These are phyloP conservation scores for Macropodus opercularis DNA, from an alignment of 2,797 vertebrate species.

Conservation along the genomic window DNA sequence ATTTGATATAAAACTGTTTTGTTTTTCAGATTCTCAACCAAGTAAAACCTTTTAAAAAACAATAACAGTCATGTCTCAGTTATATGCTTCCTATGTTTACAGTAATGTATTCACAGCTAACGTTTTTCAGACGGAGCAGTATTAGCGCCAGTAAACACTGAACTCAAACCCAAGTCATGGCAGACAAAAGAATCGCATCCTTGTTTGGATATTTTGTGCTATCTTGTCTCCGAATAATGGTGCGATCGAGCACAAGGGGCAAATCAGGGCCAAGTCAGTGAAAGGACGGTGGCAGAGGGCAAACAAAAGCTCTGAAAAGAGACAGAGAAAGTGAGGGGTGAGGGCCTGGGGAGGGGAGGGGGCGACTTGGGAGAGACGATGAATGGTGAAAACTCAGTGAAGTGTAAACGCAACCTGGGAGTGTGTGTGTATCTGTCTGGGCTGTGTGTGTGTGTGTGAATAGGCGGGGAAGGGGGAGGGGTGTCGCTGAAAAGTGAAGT, in stretches of 20 bases:
- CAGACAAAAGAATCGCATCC: constrained; percentile 65
- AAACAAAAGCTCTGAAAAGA: constrained; percentile 95
- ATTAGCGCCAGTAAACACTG: neutral
- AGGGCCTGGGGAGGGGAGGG: constrained; percentile 33
- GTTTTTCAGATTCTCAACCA: no score
- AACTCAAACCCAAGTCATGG: constrained; percentile 24
- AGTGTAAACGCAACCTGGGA: constrained; percentile 94
- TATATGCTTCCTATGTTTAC: neutral
- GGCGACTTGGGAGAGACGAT: constrained; percentile 87
- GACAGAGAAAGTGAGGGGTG: constrained; percentile 75
- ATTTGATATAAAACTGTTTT: no score
- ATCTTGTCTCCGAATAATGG: constrained; percentile 76
- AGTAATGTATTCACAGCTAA: neutral
- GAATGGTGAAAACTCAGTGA: constrained; percentile 95
- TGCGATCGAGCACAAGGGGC: constrained; percentile 87
- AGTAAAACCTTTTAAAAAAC: no score
- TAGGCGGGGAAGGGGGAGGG: constrained; percentile 56
- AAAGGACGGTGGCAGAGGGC: constrained; percentile 91
- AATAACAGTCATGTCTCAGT: no score
- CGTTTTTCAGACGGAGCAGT: neutral
- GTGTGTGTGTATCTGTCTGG: constrained; percentile 51
- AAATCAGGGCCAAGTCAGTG: constrained; percentile 89
- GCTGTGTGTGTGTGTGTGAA: constrained; percentile 80
- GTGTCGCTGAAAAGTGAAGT: constrained; percentile 52
- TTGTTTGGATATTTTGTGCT: constrained; percentile 74